phyloP scores from a whole-genome alignment of 2,113 vertebrate species.

The Apteryx owenii region DNA sequence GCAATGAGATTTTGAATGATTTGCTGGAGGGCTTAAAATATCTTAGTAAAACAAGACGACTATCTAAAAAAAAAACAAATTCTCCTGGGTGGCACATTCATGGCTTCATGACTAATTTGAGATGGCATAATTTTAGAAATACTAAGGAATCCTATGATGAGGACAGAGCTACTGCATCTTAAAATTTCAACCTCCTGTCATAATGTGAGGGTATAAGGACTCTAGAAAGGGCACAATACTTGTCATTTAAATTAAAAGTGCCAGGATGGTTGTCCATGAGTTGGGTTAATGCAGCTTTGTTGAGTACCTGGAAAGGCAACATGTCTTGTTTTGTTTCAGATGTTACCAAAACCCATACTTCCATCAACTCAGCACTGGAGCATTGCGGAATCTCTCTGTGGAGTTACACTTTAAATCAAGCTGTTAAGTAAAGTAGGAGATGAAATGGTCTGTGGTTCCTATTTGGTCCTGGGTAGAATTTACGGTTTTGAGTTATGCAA shows the following conservation, averaged over 20 bases:
- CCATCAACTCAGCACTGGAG: neutral
- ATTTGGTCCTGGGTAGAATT: neutral
- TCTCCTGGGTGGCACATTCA: conserved; percentile 60
- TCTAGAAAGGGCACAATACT: conserved; percentile 28
- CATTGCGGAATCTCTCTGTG: neutral
- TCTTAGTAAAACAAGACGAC: conserved; percentile 58
- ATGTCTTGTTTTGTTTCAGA: conserved; percentile 22
- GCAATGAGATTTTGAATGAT: conserved; percentile 60
- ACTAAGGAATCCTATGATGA: conserved; percentile 33
- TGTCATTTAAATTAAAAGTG: conserved; percentile 63
- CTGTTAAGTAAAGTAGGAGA: neutral
- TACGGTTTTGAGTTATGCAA: neutral
- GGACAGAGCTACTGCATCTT: conserved; percentile 15
- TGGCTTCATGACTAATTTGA: conserved; percentile 70
- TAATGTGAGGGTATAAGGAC: conserved; percentile 8
- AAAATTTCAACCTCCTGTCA: conserved; percentile 40
- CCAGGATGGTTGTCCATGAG: conserved; percentile 24
- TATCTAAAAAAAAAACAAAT: conserved; percentile 44
- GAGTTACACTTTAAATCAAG: neutral
- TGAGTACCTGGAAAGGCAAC: conserved; percentile 22
- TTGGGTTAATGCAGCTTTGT: neutral
- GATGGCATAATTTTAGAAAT: conserved; percentile 67
- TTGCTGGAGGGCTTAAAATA: conserved; percentile 73
- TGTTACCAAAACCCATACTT: neutral
- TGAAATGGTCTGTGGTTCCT: neutral